Evolutionary conservation across 2,888 invertebrate species (phyloP), one percentile per base, ranked within the genome.

Genomic region (Lasioglossum figueresi): DNA sequence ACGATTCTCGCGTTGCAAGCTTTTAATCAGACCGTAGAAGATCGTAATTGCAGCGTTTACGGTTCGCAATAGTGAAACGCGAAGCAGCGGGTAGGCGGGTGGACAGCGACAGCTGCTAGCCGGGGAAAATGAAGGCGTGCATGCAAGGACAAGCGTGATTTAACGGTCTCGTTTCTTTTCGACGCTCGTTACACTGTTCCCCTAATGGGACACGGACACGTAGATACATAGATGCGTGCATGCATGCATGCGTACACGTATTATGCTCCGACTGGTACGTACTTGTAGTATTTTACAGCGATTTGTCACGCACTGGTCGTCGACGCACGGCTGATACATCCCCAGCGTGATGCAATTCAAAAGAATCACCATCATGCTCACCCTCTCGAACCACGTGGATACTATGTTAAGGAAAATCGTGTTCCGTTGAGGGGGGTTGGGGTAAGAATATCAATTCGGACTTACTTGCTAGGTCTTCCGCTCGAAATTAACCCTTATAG

Each of bases 281-380:
- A 98, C 98, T 97, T 98, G 98, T 94, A 98, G 96, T 95, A 98
- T 98, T 95, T 98, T 97, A 96, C 98, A 98, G 94, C 98, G 96
- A 95, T 97, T 98, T 91, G 98, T 97, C 88, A 97, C 96, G 95
- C 99, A 99, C 92, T 97, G 96, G 93, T 98, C 98, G 95, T 99
- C 99, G 93, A 98, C 98, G 95, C 99, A 99, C 40, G 99, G 99
- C 95, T 99, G 98, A 96, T 99, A 99, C 99, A 99, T 99, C 86
- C 99, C 99, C 93, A 99, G 96, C 23, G 99, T 99, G 91, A 99
- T 96, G 96, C 99, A 99, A 96, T 99, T 99, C 94, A 99, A 96
- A 92, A 99, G 96, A 94, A 99, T 99, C 89, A 99, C 99, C 95
- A 98, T 96, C 98, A 99, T 99, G 93, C 99, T 99, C 93, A 99